A percentile compares a stretch with the other conserved stretches of the same genome.
phyloP scores from a whole-genome alignment of 2,888 invertebrate genomes.

The Tinea semifulvella region DNA sequence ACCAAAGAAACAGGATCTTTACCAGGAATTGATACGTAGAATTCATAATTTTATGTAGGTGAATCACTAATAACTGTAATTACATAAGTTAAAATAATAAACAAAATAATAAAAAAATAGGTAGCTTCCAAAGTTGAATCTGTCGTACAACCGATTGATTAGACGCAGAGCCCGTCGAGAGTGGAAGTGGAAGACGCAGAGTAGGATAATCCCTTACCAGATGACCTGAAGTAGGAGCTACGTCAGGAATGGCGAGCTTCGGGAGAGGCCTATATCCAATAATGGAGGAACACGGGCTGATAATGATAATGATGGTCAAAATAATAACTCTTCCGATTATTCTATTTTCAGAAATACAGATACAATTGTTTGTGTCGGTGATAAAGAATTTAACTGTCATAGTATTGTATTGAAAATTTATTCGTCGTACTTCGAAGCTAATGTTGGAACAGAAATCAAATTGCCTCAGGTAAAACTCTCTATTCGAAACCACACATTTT shows the following conservation, averaged over 20 bases:
- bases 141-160: too few relatives aligned
- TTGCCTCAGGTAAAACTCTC: slow-evolving; percentile 38
- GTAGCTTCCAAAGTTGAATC: neutral
- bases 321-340: too few relatives aligned
- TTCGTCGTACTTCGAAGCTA: slow-evolving; percentile 70
- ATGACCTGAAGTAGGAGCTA: too few relatives aligned
- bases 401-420: slow-evolving; percentile 75
- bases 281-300: too few relatives aligned
- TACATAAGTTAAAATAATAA: neutral
- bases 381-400: slow-evolving; percentile 75
- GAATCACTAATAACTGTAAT: too few relatives aligned
- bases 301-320: too few relatives aligned
- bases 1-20: slow-evolving; percentile 74
- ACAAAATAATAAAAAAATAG: neutral
- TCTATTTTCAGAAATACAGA: slow-evolving; percentile 69
- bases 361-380: slow-evolving; percentile 70
- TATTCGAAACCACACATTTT: neutral
- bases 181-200: too few relatives aligned
- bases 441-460: slow-evolving; percentile 38
- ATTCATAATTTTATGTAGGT: slow-evolving; percentile 73
- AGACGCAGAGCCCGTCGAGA: too few relatives aligned
- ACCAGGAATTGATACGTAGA: slow-evolving; percentile 70
- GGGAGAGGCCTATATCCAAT: too few relatives aligned
- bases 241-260: too few relatives aligned
- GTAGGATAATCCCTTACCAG: too few relatives aligned